These are phyloP conservation scores for Labia minor DNA, from an alignment of 2,888 invertebrate species.

Conservation along the genomic window DNA sequence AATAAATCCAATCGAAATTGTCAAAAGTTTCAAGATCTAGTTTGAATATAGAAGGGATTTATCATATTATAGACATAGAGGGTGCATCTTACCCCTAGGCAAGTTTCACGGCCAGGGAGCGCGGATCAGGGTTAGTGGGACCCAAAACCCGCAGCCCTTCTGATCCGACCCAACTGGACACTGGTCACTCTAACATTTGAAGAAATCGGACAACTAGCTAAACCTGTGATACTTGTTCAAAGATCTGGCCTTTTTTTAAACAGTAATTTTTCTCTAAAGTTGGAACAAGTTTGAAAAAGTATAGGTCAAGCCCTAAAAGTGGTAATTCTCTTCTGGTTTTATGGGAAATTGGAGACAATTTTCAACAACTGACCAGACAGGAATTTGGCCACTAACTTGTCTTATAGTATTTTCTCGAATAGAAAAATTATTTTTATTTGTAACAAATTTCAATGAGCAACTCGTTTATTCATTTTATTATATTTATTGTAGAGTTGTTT, in stretches of 20 bases:
- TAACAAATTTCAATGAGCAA: too few relatives aligned
- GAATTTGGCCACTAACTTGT: too few relatives aligned
- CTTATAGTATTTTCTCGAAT: too few relatives aligned
- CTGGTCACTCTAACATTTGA: not conserved
- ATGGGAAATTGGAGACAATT: not conserved
- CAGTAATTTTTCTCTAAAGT: not conserved
- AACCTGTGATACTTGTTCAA: slow-evolving; percentile 1
- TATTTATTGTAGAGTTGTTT: too few relatives aligned
- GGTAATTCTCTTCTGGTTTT: not conserved
- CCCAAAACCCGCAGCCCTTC: not conserved
- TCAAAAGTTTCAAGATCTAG: not conserved
- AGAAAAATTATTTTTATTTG: too few relatives aligned
- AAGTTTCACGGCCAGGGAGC: not conserved
- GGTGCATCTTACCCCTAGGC: not conserved
- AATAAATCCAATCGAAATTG: not conserved
- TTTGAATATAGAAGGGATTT: not conserved
- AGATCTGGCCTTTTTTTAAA: not conserved
- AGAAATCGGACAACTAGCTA: not conserved
- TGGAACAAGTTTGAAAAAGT: slow-evolving; percentile 1
- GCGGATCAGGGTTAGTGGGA: not conserved
- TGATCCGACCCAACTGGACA: not conserved
- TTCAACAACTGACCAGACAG: not conserved
- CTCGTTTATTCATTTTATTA: too few relatives aligned
- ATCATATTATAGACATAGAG: not conserved
- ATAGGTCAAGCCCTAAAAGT: not conserved